phyloP scores from a whole-genome alignment of 2,888 invertebrate species.

The Agrotis puta region DNA sequence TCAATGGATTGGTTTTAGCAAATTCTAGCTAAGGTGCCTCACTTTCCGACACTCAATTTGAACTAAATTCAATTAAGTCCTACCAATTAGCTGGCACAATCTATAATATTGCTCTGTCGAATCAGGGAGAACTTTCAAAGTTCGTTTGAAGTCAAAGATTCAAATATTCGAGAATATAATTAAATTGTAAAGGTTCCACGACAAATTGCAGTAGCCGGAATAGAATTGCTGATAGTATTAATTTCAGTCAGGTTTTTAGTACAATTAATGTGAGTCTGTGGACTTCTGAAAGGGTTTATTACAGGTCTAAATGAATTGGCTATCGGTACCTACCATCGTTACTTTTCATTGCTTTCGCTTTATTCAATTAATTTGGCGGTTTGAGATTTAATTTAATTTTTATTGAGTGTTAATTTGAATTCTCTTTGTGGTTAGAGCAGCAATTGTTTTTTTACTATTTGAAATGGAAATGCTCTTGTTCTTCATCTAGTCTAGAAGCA shows the following conservation, averaged over 20 bases:
- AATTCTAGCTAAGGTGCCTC: conserved; percentile 38
- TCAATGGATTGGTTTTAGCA: conserved; percentile 23
- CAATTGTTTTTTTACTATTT: no score
- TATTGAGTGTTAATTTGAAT: conserved; percentile 52
- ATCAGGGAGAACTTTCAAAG: conserved; percentile 72
- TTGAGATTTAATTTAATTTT: conserved; percentile 43
- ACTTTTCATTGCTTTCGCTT: conserved; percentile 74
- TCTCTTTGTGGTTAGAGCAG: background rate
- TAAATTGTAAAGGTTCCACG: conserved; percentile 80
- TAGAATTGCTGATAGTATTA: conserved; percentile 77
- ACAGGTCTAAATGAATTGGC: conserved; percentile 74
- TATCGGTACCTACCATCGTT: conserved; percentile 70
- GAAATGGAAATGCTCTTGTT: no score
- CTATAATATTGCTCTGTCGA: conserved; percentile 74
- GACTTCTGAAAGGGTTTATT: conserved; percentile 76
- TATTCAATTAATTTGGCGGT: conserved; percentile 71
- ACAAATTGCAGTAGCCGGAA: conserved; percentile 77
- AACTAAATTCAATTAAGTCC: conserved; percentile 76
- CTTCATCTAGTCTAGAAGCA: no score
- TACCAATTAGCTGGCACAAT: conserved; percentile 74
- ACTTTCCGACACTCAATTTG: conserved; percentile 66
- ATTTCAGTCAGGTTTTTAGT: conserved; percentile 79
- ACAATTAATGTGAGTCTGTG: conserved; percentile 76
- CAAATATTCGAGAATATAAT: conserved; percentile 78
- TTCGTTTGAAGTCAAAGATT: conserved; percentile 70